These are phyloP conservation scores for Catamblyrhynchus diadema DNA, from an alignment of 2,797 vertebrate genomes.

Conservation along the genomic window DNA sequence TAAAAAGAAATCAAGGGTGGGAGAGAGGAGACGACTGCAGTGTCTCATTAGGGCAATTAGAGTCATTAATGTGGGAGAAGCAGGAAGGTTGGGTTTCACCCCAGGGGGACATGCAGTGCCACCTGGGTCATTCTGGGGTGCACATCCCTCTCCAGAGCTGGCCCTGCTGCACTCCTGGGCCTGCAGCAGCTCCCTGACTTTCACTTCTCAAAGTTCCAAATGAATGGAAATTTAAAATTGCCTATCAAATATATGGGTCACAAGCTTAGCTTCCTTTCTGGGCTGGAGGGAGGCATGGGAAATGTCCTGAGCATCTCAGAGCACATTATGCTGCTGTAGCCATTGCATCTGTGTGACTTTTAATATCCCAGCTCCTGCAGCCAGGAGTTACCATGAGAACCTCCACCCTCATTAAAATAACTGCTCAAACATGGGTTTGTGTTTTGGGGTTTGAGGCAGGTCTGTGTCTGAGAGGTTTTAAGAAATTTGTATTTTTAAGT, in stretches of 20 bases:
- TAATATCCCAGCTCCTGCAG: neutral
- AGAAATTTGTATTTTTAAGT: neutral
- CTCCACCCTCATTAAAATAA: neutral
- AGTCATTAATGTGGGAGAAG: neutral
- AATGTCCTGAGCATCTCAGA: neutral
- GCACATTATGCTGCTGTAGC: neutral
- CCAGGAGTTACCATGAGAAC: neutral
- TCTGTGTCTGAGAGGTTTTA: neutral
- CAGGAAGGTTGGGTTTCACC: neutral
- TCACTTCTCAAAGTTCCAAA: fast-evolving
- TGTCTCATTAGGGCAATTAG: neutral
- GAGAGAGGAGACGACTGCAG: neutral
- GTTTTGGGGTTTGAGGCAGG: neutral
- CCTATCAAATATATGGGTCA: neutral
- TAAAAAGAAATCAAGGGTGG: neutral
- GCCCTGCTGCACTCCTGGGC: neutral
- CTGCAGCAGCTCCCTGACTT: neutral
- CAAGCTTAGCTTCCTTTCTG: neutral
- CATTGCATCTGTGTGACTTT: neutral
- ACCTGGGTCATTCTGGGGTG: neutral
- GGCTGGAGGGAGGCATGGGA: neutral
- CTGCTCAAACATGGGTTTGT: neutral
- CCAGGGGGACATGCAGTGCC: neutral
- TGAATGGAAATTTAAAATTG: neutral
- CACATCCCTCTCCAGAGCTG: neutral